phyloP scores from a whole-genome alignment of 2,113 vertebrate species.

The Dromas ardeola region DNA sequence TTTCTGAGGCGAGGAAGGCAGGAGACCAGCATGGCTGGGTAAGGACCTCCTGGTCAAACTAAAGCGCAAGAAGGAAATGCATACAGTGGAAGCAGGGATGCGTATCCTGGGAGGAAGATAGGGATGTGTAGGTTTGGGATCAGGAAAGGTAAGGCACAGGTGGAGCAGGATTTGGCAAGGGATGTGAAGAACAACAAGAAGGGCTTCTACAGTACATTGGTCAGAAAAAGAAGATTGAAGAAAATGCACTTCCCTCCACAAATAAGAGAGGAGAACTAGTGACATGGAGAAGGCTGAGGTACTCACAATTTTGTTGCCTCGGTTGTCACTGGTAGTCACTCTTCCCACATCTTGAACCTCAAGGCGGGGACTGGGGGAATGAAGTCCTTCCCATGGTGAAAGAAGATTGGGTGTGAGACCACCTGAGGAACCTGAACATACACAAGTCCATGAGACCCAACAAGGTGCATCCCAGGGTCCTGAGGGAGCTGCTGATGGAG shows the following conservation, averaged over 20 bases:
- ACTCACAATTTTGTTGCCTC: background rate
- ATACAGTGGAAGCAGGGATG: background rate
- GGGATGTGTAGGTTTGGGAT: background rate
- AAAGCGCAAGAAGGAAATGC: background rate
- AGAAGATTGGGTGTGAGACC: background rate
- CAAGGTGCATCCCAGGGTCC: background rate
- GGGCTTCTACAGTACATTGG: background rate
- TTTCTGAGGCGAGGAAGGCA: background rate
- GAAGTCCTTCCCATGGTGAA: background rate
- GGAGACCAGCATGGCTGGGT: background rate
- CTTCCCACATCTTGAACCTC: background rate
- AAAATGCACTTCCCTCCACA: background rate
- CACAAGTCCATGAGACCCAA: background rate
- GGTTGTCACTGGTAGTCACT: background rate
- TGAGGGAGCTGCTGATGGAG: background rate
- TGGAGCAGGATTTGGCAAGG: background rate
- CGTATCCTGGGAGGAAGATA: background rate
- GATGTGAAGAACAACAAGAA: background rate
- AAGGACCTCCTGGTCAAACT: background rate
- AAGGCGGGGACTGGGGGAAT: fast-evolving
- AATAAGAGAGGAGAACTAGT: background rate
- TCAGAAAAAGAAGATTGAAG: background rate
- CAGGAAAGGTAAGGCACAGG: fast-evolving
- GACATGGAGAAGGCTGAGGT: background rate
- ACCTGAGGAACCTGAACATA: background rate